Evolutionary conservation across 2,888 invertebrate genomes (phyloP), one percentile per base, ranked within the genome.

Genomic region (Caprella mutica): DNA sequence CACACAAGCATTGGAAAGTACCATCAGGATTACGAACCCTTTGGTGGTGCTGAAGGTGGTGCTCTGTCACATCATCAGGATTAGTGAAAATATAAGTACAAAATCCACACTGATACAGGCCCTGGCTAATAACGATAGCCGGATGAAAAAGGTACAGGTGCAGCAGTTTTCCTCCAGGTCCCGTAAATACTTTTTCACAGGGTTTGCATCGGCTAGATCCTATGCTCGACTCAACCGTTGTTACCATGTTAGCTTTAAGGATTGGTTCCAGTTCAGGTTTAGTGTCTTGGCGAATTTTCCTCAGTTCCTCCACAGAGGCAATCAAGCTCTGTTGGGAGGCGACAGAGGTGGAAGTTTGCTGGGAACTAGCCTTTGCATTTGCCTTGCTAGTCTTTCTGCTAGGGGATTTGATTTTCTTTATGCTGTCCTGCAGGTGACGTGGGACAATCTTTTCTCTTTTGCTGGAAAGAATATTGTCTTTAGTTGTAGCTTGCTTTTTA

Each of bases 111-210:
- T 59, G 54, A 17, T 54, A 51, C 23, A 63, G 57, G 21, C 63
- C 63, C 26, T 59, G 44, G 39, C 55, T 59, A 23, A 63, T 35
- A 17, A 63, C 63, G 24, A 63, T 44, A 12, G 57, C 59, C 21
- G 63, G 63, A 51, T 63, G 63, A 55, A 63, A 56, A n/a, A 63
- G 55, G 50, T 63, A 63, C 52, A 63, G 56, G 39, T 63, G 63
- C 23, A 63, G 52, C 17, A 63, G 39, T 33, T 63, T 63, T 29
- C 59, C 59, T n/a, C 56, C 59, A 9, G 63, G 55, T 8, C 44
- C 43, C 21, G 29, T 46, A 46, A 55, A 55, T 14, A 30, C 55
- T 8, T 44, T 33, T 19, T 27, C 46, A 29, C 55, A 55, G 35
- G 55, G 55, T 19, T 55, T 55, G 26, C 55, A 55, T 33, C 43